phyloP scores from a whole-genome alignment of 2,888 invertebrate species.

The Clunio marinus region DNA sequence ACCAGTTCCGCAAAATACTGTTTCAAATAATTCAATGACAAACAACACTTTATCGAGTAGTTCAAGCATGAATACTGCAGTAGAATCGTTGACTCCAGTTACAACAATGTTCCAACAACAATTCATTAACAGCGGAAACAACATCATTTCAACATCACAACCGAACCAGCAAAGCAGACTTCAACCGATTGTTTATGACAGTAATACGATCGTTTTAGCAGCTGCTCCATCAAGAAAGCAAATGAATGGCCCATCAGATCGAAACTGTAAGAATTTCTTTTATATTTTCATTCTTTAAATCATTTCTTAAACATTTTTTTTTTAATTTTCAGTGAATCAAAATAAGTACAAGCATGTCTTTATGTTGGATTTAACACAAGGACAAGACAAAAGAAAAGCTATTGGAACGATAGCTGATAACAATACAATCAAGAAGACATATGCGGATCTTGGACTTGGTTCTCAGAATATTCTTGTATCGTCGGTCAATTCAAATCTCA shows the following conservation, averaged over 20 bases:
- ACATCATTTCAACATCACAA: conserved; percentile 19
- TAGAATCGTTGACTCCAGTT: neutral
- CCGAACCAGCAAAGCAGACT: conserved; percentile 7
- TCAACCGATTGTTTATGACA: conserved; percentile 29
- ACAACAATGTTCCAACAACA: conserved; percentile 18
- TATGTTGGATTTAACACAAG: conserved; percentile 28
- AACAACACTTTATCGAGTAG: neutral
- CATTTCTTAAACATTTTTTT: neutral
- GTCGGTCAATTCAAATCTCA: conserved; percentile 22
- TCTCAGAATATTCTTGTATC: conserved; percentile 32
- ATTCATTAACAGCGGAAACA: conserved; percentile 29
- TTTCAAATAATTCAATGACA: neutral
- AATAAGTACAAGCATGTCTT: conserved; percentile 29
- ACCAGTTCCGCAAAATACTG: neutral
- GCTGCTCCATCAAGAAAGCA: conserved; percentile 7
- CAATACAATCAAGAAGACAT: conserved; percentile 21
- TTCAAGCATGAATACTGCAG: neutral
- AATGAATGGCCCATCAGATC: conserved; percentile 32
- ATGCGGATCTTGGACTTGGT: neutral
- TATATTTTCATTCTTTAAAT: neutral
- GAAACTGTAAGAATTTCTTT: conserved; percentile 12
- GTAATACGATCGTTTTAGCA: conserved; percentile 12
- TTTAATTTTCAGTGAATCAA: conserved; percentile 33
- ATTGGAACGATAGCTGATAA: neutral
- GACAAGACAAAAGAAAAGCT: conserved; percentile 12